Percentiles rank a stretch among this genome's conserved stretches.
Evolutionary conservation across 2,797 vertebrate species (phyloP).

Genomic region (Poecilia gillii): DNA sequence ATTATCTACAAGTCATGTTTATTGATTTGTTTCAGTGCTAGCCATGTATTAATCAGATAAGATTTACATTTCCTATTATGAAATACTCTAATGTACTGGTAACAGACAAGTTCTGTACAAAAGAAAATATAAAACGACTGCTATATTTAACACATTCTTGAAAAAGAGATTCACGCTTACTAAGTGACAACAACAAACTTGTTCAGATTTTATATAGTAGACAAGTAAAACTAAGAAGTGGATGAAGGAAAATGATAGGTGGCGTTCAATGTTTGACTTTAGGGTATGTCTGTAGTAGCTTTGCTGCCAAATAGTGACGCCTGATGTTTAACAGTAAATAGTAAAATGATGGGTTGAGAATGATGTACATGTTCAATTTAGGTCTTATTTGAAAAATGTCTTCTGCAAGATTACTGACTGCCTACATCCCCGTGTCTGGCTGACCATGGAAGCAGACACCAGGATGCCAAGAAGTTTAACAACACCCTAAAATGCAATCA

Average conservation of each 20-base stretch:
- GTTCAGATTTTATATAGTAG: not conserved
- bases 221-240: not conserved
- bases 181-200: not conserved
- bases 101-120: not conserved
- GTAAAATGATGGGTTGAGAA: not conserved
- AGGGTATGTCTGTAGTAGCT: not conserved
- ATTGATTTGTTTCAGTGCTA: not conserved
- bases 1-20: conserved; percentile 11
- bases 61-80: not conserved
- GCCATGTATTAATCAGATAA: not conserved
- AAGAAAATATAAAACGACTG: not conserved
- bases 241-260: not conserved
- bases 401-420: not conserved
- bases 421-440: not conserved
- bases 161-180: not conserved
- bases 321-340: not conserved
- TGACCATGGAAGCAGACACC: not conserved
- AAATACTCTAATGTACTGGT: not conserved
- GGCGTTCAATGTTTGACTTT: not conserved
- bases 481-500: not conserved
- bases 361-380: not conserved
- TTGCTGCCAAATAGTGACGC: not conserved
- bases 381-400: not conserved
- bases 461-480: not conserved
- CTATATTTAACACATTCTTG: not conserved